Evolutionary conservation across 64 coral and sea anemone genomes (phyloP).

Genomic region (Montipora foliosa): DNA sequence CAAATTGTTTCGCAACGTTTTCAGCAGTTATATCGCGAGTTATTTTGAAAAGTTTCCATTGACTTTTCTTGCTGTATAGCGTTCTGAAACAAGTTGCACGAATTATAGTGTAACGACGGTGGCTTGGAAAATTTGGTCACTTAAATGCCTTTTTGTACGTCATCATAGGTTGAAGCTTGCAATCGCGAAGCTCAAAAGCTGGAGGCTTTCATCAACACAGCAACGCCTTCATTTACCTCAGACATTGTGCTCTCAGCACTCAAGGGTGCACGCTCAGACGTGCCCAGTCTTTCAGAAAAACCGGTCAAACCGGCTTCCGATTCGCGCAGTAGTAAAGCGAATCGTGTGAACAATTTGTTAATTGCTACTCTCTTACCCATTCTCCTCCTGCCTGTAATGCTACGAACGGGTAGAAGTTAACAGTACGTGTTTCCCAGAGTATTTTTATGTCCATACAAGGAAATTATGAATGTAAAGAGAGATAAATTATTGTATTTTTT

Average conservation of each 20-base stretch:
- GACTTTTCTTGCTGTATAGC: too few species aligned
- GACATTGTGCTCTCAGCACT: constrained; percentile 86
- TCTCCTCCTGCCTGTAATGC: constrained; percentile 23
- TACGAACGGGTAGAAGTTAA: constrained; percentile 43
- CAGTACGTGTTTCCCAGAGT: constrained; percentile 12
- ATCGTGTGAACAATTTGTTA: constrained; percentile 11
- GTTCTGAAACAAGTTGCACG: too few species aligned
- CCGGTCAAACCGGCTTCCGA: background rate
- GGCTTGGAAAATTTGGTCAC: background rate
- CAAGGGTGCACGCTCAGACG: constrained; percentile 65
- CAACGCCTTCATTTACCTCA: constrained; percentile 87
- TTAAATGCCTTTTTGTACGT: background rate
- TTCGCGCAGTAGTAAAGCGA: background rate
- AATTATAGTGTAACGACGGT: too few species aligned
- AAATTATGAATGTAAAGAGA: constrained; percentile 28
- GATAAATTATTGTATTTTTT: constrained; percentile 63
- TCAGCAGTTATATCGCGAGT: too few species aligned
- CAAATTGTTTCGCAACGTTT: too few species aligned
- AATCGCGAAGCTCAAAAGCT: constrained; percentile 96
- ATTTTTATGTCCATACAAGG: constrained; percentile 34
- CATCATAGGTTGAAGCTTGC: constrained; percentile 88
- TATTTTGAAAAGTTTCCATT: too few species aligned
- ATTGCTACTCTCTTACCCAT: constrained; percentile 35
- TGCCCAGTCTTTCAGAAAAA: constrained; percentile 55
- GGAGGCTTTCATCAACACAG: constrained; percentile 90